Percentiles rank a stretch among this genome's conserved stretches.
Conservation (phyloP, 2,888 invertebrate genomes). For the Keiferia lycopersicella region DNA sequence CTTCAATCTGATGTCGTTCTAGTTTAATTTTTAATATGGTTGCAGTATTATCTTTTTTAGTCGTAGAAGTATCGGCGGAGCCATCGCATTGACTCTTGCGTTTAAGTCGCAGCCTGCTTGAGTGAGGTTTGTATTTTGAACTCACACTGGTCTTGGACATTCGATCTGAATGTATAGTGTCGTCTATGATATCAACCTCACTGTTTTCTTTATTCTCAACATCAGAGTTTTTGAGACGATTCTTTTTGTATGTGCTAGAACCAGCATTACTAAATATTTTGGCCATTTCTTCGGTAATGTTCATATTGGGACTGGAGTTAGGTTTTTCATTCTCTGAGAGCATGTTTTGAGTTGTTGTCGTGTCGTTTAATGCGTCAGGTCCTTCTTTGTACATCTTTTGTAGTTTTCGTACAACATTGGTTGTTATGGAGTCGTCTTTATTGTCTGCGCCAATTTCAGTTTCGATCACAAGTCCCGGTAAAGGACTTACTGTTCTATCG, state of each 20-base stretch:
- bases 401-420: conserved; percentile 51
- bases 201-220: conserved; percentile 1
- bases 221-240: background rate
- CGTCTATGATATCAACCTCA: conserved; percentile 8
- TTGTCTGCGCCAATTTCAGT: conserved; percentile 40
- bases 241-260: background rate
- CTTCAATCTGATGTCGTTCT: background rate
- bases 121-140: background rate
- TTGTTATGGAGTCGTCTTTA: conserved; percentile 45
- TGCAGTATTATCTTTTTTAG: background rate
- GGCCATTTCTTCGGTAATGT: conserved; percentile 40
- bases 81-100: background rate
- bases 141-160: background rate
- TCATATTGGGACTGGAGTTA: conserved; percentile 39
- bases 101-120: background rate
- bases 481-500: conserved; percentile 56
- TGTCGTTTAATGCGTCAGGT: conserved; percentile 43
- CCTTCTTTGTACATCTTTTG: conserved; percentile 50
- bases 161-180: background rate
- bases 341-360: conserved; percentile 55
- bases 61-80: background rate
- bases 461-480: conserved; percentile 64
- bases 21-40: background rate
- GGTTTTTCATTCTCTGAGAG: conserved; percentile 48
- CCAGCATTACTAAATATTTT: conserved; percentile 24